Conservation (phyloP, 2,797 vertebrate genomes). For the Nasua narica region DNA sequence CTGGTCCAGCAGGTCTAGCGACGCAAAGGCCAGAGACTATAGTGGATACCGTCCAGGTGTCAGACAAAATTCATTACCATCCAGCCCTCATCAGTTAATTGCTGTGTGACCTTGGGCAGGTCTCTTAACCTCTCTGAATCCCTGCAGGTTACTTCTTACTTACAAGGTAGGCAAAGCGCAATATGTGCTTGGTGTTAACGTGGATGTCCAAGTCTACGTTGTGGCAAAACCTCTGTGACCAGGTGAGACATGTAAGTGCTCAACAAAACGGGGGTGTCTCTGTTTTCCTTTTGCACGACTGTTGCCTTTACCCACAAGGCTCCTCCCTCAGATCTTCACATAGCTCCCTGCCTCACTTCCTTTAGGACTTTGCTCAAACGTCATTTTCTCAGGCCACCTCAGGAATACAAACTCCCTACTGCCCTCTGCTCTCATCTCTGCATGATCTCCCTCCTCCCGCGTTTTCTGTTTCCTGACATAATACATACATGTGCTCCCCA, state of each 20-base stretch:
- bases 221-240: background rate
- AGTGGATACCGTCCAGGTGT: background rate
- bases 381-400: background rate
- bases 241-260: background rate
- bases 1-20: background rate
- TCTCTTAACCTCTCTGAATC: background rate
- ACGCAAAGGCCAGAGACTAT: background rate
- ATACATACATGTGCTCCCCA: accelerated
- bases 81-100: background rate
- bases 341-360: background rate
- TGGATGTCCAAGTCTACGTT: background rate
- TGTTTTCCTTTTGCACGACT: background rate
- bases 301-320: background rate
- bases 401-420: background rate
- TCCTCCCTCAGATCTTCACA: background rate
- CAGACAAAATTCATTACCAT: background rate
- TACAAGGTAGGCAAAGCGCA: background rate
- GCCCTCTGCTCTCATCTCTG: background rate
- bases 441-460: background rate
- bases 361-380: background rate
- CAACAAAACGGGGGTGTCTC: background rate
- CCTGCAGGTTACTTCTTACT: background rate
- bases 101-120: background rate
- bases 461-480: background rate
- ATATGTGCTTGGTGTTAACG: accelerated